Conservation (phyloP, 1,140 invertebrate species). For the Heliothis virescens region DNA sequence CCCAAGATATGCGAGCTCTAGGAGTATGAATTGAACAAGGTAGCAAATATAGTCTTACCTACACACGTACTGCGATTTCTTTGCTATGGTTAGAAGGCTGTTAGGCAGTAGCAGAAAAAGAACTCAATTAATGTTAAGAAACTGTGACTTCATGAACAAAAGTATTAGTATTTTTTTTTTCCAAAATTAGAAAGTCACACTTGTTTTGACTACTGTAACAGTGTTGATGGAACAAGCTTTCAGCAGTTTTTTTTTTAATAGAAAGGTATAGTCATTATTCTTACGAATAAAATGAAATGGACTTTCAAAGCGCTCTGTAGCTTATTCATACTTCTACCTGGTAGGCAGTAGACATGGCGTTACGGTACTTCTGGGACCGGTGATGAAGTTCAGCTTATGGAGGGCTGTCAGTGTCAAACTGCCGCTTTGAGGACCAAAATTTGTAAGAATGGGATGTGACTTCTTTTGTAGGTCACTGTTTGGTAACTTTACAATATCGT, state of each 20-base stretch:
- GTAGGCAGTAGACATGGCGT: constrained; percentile 32
- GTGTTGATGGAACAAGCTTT: no score
- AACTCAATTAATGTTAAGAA: no score
- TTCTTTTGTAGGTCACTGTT: constrained; percentile 10
- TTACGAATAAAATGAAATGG: not conserved
- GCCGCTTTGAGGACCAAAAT: constrained; percentile 23
- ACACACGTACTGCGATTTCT: not conserved
- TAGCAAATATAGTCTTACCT: not conserved
- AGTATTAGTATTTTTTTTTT: no score
- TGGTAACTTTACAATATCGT: not conserved
- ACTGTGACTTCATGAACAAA: no score
- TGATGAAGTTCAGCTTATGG: constrained; percentile 41
- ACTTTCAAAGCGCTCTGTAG: not conserved
- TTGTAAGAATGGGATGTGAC: not conserved
- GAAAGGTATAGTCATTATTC: no score
- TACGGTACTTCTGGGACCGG: constrained; percentile 35
- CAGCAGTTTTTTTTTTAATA: no score
- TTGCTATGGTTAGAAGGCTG: no score
- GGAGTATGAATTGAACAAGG: constrained; percentile 7
- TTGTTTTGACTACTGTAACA: no score
- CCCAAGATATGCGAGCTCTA: not conserved
- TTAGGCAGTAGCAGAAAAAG: no score
- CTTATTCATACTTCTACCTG: not conserved
- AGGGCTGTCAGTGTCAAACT: constrained; percentile 36
- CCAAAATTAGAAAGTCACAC: no score